phyloP scores from a whole-genome alignment of 2,888 invertebrate genomes.

The Perizoma affinitatum region DNA sequence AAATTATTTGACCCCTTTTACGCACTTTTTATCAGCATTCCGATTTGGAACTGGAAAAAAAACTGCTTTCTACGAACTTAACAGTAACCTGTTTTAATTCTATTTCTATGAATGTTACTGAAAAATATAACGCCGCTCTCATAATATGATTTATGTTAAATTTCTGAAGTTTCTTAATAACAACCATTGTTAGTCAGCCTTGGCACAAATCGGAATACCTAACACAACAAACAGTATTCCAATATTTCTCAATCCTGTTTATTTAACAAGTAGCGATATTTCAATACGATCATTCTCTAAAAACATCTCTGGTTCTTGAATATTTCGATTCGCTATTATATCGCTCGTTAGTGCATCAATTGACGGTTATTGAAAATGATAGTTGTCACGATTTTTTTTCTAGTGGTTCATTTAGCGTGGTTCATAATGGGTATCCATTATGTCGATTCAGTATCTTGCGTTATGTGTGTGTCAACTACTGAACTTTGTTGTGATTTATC shows the following conservation, averaged over 20 bases:
- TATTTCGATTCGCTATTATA: constrained; percentile 59
- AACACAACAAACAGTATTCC: constrained; percentile 44
- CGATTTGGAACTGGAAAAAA: constrained; percentile 36
- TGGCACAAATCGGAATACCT: constrained; percentile 57
- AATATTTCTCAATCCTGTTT: constrained; percentile 61
- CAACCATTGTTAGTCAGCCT: constrained; percentile 69
- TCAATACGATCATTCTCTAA: constrained; percentile 57
- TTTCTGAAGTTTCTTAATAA: constrained; percentile 63
- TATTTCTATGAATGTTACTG: constrained; percentile 37
- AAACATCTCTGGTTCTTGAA: constrained; percentile 55
- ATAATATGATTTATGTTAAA: constrained; percentile 45
- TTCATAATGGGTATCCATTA: constrained; percentile 48
- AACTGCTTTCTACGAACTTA: constrained; percentile 43
- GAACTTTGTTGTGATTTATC: constrained; percentile 46
- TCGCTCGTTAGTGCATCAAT: constrained; percentile 60
- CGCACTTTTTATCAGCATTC: constrained; percentile 47
- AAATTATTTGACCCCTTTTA: constrained; percentile 68
- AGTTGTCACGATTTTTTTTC: constrained; percentile 60
- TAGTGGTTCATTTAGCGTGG: constrained; percentile 51
- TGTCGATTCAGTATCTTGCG: constrained; percentile 38
- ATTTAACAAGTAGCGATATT: constrained; percentile 59
- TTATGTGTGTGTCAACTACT: constrained; percentile 48
- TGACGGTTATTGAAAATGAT: constrained; percentile 42
- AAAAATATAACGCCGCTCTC: constrained; percentile 36
- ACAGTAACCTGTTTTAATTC: constrained; percentile 36